Conservation (phyloP, 2,888 invertebrate genomes). For the Sesia apiformis region DNA sequence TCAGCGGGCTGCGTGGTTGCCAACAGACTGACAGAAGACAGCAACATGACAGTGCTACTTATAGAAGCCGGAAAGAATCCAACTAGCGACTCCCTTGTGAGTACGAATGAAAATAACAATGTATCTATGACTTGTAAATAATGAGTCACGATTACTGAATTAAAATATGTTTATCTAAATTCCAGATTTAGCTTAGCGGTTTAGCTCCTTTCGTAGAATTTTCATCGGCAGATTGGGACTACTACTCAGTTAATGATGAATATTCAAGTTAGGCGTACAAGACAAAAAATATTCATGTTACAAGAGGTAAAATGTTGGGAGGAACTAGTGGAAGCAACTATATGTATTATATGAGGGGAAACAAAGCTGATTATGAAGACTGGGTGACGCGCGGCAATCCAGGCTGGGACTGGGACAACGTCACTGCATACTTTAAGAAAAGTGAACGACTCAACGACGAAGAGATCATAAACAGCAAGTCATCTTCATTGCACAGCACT, state of each 20-base stretch:
- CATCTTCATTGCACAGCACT: constrained; percentile 2
- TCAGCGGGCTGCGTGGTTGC: constrained; percentile 78
- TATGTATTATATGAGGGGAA: constrained; percentile 75
- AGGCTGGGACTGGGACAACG: constrained; percentile 76
- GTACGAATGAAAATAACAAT: constrained; percentile 23
- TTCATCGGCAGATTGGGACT: constrained; percentile 5
- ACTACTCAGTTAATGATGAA: constrained; percentile 4
- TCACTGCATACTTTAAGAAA: constrained; percentile 19
- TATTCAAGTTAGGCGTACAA: constrained; percentile 8
- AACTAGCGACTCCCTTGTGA: background rate
- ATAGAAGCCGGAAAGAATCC: constrained; percentile 74
- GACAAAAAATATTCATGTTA: constrained; percentile 27
- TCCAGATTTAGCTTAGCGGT: background rate
- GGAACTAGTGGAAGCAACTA: constrained; percentile 76
- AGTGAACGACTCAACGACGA: constrained; percentile 3
- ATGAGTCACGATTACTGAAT: background rate
- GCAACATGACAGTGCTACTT: constrained; percentile 72
- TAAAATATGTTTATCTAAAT: background rate
- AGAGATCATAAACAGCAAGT: constrained; percentile 1
- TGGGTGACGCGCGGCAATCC: constrained; percentile 38
- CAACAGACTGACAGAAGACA: constrained; percentile 77
- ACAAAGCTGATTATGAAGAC: constrained; percentile 70
- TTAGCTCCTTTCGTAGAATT: constrained; percentile 1
- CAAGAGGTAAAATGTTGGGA: constrained; percentile 75
- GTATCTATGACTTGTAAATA: too few species aligned